Conservation (phyloP, 2,888 invertebrate species). For the Pristionchus arcanus region DNA sequence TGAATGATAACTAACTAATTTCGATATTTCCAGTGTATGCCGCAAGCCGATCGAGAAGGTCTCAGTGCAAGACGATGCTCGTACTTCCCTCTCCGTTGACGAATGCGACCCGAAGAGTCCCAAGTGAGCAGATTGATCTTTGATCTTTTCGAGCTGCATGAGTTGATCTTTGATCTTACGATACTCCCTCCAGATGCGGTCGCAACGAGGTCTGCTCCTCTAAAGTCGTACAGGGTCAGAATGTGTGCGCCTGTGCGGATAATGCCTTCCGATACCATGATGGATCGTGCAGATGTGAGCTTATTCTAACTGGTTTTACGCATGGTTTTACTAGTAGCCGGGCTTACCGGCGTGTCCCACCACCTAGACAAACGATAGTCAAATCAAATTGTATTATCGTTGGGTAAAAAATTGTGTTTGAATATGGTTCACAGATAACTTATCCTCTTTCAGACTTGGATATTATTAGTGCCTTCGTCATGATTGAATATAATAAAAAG, state of each 20-base stretch:
- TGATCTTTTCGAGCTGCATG: not conserved
- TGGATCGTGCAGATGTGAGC: slow-evolving; percentile 73
- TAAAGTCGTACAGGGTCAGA: slow-evolving; percentile 63
- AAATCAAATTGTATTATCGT: no score
- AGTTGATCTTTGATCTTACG: not conserved
- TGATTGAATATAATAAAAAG: not conserved
- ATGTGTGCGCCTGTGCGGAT: slow-evolving; percentile 74
- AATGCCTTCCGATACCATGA: slow-evolving; percentile 75
- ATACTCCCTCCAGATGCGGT: slow-evolving; percentile 63
- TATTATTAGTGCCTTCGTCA: not conserved
- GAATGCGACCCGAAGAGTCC: slow-evolving; percentile 65
- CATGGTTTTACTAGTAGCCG: not conserved
- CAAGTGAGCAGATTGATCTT: slow-evolving; percentile 45
- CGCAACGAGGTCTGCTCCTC: slow-evolving; percentile 74
- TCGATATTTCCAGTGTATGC: slow-evolving; percentile 59
- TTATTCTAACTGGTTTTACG: not conserved
- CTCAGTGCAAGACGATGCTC: slow-evolving; percentile 31
- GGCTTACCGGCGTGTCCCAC: no score
- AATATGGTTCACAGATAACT: not conserved
- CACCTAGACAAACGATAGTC: no score
- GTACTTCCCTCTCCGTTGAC: slow-evolving; percentile 68
- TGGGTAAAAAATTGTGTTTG: not conserved
- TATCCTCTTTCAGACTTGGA: not conserved
- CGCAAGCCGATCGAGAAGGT: slow-evolving; percentile 67
- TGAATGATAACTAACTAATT: not conserved